Conservation (phyloP, 2,888 invertebrate genomes). For the Diarsia dahlii region DNA sequence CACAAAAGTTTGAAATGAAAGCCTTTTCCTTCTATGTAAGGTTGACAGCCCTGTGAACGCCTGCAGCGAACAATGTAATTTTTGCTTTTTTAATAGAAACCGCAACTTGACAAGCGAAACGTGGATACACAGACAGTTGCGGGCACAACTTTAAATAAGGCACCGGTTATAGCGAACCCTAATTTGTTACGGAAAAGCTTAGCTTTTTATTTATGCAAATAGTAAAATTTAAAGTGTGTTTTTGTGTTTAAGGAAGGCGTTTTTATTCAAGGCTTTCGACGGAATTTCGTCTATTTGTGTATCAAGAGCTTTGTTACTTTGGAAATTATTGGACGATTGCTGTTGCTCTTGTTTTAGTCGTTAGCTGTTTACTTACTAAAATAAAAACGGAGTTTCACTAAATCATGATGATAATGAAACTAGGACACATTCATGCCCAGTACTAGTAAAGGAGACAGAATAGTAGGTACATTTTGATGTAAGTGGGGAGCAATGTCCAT, state of each 20-base stretch:
- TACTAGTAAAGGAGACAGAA: neutral
- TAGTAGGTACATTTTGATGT: too few relatives aligned
- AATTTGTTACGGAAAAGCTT: conserved; percentile 63
- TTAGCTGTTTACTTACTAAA: neutral
- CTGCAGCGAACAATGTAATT: conserved; percentile 75
- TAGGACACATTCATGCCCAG: neutral
- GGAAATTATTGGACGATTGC: neutral
- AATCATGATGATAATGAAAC: neutral
- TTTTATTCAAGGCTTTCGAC: conserved; percentile 15
- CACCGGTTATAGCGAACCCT: conserved; percentile 64
- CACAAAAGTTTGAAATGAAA: conserved; percentile 74
- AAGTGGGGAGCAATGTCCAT: too few relatives aligned
- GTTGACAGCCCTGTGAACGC: conserved; percentile 73
- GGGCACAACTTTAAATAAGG: conserved; percentile 67
- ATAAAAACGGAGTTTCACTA: neutral
- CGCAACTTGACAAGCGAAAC: conserved; percentile 71
- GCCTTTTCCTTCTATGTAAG: conserved; percentile 66
- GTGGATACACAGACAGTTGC: conserved; percentile 68
- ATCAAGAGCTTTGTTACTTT: conserved; percentile 7
- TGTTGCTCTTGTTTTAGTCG: neutral
- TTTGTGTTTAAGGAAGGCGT: conserved; percentile 35
- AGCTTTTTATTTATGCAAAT: conserved; percentile 54
- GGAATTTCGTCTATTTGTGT: conserved; percentile 15
- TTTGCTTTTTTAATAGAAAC: conserved; percentile 76
- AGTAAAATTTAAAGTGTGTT: conserved; percentile 54